Percentiles rank a stretch among this genome's conserved stretches.
These are phyloP conservation scores for Anolis sagrei DNA, from an alignment of 2,113 vertebrate species.

Conservation along the genomic window DNA sequence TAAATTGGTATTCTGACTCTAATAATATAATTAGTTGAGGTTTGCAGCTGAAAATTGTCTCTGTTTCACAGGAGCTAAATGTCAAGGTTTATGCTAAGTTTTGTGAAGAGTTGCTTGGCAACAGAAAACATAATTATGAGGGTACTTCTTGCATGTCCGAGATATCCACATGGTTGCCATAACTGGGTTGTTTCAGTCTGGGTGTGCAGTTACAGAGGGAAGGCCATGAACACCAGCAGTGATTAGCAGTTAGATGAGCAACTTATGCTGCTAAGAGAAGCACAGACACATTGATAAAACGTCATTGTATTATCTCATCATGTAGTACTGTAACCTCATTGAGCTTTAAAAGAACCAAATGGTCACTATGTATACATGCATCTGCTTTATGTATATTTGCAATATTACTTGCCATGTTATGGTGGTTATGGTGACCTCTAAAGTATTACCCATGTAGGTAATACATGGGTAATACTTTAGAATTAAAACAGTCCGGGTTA, in stretches of 20 bases:
- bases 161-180: constrained; percentile 4
- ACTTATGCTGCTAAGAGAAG: neutral
- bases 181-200: constrained; percentile 38
- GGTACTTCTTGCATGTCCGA: constrained; percentile 24
- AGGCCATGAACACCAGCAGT: neutral
- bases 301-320: neutral
- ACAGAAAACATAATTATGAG: constrained; percentile 32
- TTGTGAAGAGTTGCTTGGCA: constrained; percentile 50
- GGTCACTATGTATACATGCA: neutral
- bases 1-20: constrained; percentile 20
- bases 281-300: constrained; percentile 8
- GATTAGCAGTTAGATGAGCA: constrained; percentile 27
- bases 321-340: neutral
- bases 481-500: too few species aligned
- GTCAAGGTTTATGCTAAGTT: constrained; percentile 44
- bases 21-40: constrained; percentile 29
- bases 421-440: too few species aligned
- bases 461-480: too few species aligned
- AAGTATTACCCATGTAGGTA: too few species aligned
- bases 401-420: neutral
- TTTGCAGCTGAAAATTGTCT: constrained; percentile 32
- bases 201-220: neutral
- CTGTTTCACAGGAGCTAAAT: constrained; percentile 36
- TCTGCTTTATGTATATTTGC: neutral
- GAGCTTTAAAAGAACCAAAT: neutral